These are phyloP conservation scores for Megathymus violae DNA, from an alignment of 1,140 invertebrate species.

Conservation along the genomic window DNA sequence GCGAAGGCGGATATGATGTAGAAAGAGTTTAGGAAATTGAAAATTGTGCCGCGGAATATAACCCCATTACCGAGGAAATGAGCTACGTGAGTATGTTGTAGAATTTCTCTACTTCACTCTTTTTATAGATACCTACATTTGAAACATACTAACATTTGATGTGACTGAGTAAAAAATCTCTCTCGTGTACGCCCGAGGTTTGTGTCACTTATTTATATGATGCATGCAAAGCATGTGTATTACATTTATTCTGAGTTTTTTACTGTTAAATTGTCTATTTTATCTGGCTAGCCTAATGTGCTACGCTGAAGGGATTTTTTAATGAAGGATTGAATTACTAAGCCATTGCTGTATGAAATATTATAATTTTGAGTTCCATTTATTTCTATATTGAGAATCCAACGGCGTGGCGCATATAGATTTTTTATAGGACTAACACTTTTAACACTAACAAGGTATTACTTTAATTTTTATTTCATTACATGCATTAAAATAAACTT, in stretches of 20 bases:
- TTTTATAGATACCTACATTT: slow-evolving; percentile 28
- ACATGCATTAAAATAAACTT: too few relatives aligned
- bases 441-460: too few relatives aligned
- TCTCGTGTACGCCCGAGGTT: not conserved
- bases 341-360: too few relatives aligned
- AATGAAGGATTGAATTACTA: too few relatives aligned
- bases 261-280: slow-evolving; percentile 1
- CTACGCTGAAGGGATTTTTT: not conserved
- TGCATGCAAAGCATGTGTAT: slow-evolving; percentile 18
- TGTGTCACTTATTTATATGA: slow-evolving; percentile 20
- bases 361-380: too few relatives aligned
- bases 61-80: slow-evolving; percentile 79
- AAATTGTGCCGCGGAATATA: slow-evolving; percentile 78
- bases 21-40: slow-evolving; percentile 80
- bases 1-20: slow-evolving; percentile 61
- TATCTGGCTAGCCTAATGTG: slow-evolving; percentile 1
- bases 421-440: too few relatives aligned
- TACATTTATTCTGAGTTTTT: slow-evolving; percentile 8
- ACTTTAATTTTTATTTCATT: too few relatives aligned
- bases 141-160: slow-evolving; percentile 30
- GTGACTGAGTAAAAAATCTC: slow-evolving; percentile 26
- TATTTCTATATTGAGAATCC: too few relatives aligned
- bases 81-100: slow-evolving; percentile 77
- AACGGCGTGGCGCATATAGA: too few relatives aligned
- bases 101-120: slow-evolving; percentile 53